Evolutionary conservation across 2,797 vertebrate species (phyloP).

Genomic region (Geotrypetes seraphini): DNA sequence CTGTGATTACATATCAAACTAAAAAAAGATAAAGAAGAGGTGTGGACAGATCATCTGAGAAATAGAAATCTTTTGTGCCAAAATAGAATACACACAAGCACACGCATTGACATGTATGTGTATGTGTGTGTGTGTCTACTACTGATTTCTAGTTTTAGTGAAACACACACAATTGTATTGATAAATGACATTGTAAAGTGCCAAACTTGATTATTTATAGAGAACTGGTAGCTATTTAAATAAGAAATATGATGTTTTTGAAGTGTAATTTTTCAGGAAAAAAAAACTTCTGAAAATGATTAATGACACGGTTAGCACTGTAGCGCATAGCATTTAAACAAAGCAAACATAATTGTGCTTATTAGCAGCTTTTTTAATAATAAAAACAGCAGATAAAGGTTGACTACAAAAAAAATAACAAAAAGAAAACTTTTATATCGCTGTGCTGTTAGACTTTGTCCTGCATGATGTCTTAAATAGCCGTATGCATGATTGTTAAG

Average conservation of each 20-base stretch:
- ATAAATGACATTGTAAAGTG: constrained; percentile 1
- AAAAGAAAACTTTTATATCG: not conserved
- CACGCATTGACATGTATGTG: too few relatives aligned
- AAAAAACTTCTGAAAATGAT: not conserved
- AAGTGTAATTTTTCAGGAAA: constrained; percentile 13
- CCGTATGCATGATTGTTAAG: too few relatives aligned
- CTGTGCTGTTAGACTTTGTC: not conserved
- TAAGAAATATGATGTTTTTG: not conserved
- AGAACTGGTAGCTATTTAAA: constrained; percentile 10
- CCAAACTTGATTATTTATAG: constrained; percentile 17
- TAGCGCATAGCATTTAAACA: too few relatives aligned
- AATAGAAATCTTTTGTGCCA: constrained; percentile 9
- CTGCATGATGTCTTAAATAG: not conserved
- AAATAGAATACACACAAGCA: too few relatives aligned
- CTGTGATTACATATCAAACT: not conserved
- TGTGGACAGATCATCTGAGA: too few relatives aligned
- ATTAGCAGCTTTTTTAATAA: too few relatives aligned
- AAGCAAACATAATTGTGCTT: too few relatives aligned
- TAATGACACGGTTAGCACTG: not conserved
- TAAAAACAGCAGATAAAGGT: too few relatives aligned
- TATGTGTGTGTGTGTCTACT: constrained; percentile 4
- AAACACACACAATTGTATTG: not conserved
- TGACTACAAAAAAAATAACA: too few relatives aligned
- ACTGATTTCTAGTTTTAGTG: not conserved
- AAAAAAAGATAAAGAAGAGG: not conserved